These are phyloP conservation scores for Acanthurus leucopareius DNA, from an alignment of 2,797 vertebrate genomes.

Conservation along the genomic window DNA sequence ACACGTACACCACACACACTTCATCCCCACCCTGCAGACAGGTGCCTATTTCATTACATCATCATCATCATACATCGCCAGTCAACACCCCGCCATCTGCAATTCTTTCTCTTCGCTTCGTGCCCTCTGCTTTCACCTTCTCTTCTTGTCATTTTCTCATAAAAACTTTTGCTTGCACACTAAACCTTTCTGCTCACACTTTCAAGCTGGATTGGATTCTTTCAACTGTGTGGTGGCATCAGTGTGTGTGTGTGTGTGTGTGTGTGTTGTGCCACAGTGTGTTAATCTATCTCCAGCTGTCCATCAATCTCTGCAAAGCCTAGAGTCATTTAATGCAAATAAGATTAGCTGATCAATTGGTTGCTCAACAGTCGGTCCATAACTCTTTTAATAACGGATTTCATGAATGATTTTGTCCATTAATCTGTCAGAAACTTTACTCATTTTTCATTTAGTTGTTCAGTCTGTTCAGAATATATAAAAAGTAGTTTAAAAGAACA, in stretches of 20 bases:
- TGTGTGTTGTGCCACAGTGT: not conserved
- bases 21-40: constrained; percentile 71
- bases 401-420: not conserved
- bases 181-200: constrained; percentile 16
- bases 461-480: not conserved
- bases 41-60: constrained; percentile 79
- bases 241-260: constrained; percentile 5
- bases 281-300: not conserved
- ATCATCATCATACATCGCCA: constrained; percentile 62
- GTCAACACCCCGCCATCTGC: constrained; percentile 64
- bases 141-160: constrained; percentile 26
- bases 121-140: constrained; percentile 52
- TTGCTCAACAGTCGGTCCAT: not conserved
- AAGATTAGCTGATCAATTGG: not conserved
- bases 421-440: not conserved
- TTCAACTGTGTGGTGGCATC: constrained; percentile 18
- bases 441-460: not conserved
- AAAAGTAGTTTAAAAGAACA: no score
- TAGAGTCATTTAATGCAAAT: not conserved
- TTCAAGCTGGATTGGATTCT: constrained; percentile 8
- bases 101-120: constrained; percentile 43
- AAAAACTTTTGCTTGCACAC: constrained; percentile 11
- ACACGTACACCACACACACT: constrained; percentile 15
- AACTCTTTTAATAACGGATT: not conserved
- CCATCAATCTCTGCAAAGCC: not conserved